phyloP scores from a whole-genome alignment of 2,797 vertebrate genomes.

The Enteromius treurensis region DNA sequence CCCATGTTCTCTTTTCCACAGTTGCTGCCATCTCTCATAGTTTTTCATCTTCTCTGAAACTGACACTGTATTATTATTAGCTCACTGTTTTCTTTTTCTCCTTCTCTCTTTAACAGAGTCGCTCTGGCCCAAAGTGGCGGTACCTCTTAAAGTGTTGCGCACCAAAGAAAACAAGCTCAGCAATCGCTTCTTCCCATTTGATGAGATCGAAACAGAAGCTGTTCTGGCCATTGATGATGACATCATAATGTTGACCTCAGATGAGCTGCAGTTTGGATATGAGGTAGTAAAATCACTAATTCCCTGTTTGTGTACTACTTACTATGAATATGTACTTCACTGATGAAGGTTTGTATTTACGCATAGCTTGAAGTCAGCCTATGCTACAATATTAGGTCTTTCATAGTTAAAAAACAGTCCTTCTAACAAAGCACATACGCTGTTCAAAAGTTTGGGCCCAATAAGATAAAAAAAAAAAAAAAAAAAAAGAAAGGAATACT shows the following conservation, averaged over 20 bases:
- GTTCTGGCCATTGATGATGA: constrained; percentile 97
- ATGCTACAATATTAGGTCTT: neutral
- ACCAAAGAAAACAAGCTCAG: constrained; percentile 97
- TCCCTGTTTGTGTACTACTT: neutral
- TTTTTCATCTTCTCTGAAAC: constrained; percentile 33
- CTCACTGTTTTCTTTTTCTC: constrained; percentile 15
- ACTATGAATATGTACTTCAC: neutral
- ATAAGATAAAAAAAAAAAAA: neutral
- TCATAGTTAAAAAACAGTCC: neutral
- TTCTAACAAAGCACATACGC: neutral
- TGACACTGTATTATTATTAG: constrained; percentile 33
- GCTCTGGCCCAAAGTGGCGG: constrained; percentile 94
- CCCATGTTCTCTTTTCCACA: constrained; percentile 61
- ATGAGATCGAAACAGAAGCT: constrained; percentile 96
- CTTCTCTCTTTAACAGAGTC: constrained; percentile 78
- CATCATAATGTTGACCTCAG: constrained; percentile 98
- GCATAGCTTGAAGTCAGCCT: neutral
- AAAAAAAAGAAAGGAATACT: neutral
- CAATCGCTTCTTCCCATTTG: constrained; percentile 97
- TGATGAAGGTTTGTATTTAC: neutral
- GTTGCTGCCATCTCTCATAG: constrained; percentile 57
- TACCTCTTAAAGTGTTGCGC: constrained; percentile 93
- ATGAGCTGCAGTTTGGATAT: constrained; percentile 97
- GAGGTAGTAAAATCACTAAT: constrained; percentile 80
- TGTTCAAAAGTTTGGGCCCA: neutral